Base-by-base conservation (phyloP, 1,140 invertebrate genomes). In the Macrobrachium nipponense region DNA sequence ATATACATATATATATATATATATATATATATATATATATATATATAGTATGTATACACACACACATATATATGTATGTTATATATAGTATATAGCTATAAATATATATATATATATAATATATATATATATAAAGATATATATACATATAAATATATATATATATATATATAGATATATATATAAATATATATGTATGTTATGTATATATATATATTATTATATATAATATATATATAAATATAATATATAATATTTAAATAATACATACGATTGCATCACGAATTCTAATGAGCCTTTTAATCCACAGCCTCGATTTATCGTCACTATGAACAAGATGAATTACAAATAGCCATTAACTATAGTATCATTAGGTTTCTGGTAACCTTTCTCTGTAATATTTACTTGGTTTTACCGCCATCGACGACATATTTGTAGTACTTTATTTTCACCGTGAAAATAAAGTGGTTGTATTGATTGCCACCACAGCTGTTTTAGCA, bases 21-120 rank as follows among this genome's bases (percentile, higher is more conserved):
- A 66, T 66, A 66, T 66, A 66, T 27, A 66, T 66, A 66, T 66
- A 66, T 66, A 66, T 66, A 66, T 66, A 66, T 66, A 66, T 66
- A 66, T 66, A 66, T 66, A 66, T 66, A 66, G n/a, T 14, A 68
- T 66, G 12, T 8, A 8, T 66, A 66, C 15, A 66, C 12, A 66
- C 12, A 66, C 12, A 66, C 12, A 66, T 27, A 66, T 66, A 66
- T 66, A 66, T 66, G 12, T 66, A 66, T 66, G 12, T 66, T 66
- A 66, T 66, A 66, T 66, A 66, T 66, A 66, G n/a, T 66, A 66
- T 66, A 66, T 66, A 66, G 5, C 0, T 70, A 20, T 70, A 20
- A 27, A 20, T 70, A 27, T 70, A 20, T 70, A 20, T 70, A 5
- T 70, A n/a, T 70, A 10, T 70, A 20, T 70, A 18, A 7, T 70